Evolutionary conservation across 1,140 invertebrate genomes (phyloP).

Genomic region (Papilio helenus): DNA sequence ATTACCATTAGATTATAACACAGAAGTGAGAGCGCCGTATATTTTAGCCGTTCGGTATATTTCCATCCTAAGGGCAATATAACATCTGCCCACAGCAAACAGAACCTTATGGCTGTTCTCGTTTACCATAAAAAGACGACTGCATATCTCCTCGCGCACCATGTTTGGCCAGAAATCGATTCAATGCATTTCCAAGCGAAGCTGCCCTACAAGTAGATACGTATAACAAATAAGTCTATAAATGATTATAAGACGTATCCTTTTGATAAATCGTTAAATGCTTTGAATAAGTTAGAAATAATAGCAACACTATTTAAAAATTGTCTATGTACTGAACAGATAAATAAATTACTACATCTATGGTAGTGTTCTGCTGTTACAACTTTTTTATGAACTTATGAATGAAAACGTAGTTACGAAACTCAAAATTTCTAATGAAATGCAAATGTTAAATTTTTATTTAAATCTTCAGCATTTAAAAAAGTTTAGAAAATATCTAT

Average conservation of each 20-base stretch:
- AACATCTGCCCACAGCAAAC: constrained; percentile 42
- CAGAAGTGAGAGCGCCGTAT: background rate
- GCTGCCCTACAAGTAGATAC: constrained; percentile 32
- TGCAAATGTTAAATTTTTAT: constrained; percentile 22
- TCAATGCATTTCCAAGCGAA: constrained; percentile 45
- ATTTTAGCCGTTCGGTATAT: background rate
- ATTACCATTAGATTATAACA: background rate
- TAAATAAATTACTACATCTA: background rate
- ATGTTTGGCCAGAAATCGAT: constrained; percentile 56
- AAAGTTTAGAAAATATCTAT: background rate
- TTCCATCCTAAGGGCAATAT: constrained; percentile 36
- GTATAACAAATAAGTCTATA: constrained; percentile 37
- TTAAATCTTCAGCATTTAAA: background rate
- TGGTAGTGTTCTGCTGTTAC: background rate
- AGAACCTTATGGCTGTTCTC: constrained; percentile 52
- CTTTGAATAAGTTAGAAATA: background rate
- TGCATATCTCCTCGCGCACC: constrained; percentile 50
- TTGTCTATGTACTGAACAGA: background rate
- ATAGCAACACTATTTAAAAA: background rate
- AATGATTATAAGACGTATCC: background rate
- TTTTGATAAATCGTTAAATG: background rate
- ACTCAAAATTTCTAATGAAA: constrained; percentile 24
- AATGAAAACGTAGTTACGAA: background rate
- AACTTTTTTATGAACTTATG: background rate
- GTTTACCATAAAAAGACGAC: constrained; percentile 59